Percentiles rank a stretch among this genome's conserved stretches.
These are phyloP conservation scores for Pygmarrhopalites habei DNA, from an alignment of 1,140 invertebrate species.

Conservation along the genomic window DNA sequence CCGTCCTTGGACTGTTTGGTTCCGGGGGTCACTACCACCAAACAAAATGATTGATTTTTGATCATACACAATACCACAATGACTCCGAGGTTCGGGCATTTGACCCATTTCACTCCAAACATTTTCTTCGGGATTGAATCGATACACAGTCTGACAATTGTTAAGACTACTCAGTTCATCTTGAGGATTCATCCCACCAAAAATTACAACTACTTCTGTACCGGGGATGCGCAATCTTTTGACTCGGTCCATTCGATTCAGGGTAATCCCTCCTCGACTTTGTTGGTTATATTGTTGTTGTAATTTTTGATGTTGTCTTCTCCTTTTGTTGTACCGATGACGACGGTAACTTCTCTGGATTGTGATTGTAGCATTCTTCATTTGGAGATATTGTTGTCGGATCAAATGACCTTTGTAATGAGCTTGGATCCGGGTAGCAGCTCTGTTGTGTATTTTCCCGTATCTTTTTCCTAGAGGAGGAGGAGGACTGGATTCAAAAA, in stretches of 20 bases:
- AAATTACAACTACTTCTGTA: not conserved
- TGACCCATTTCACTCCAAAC: not conserved
- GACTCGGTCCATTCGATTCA: too few species aligned
- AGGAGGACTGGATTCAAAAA: too few species aligned
- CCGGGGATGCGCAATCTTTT: not conserved
- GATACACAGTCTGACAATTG: not conserved
- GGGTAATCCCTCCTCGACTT: not conserved
- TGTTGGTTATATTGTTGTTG: not conserved
- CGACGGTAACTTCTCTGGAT: not conserved
- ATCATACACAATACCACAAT: not conserved
- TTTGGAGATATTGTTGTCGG: not conserved
- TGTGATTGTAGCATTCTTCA: not conserved
- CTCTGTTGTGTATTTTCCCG: too few species aligned
- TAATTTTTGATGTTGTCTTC: not conserved
- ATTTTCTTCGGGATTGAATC: not conserved
- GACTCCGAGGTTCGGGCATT: constrained; percentile 4
- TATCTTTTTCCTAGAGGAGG: too few species aligned
- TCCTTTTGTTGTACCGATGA: not conserved
- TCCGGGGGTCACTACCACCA: constrained; percentile 7
- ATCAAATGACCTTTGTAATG: not conserved
- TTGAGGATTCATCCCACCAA: constrained; percentile 2
- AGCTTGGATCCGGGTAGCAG: not conserved
- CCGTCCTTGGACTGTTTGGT: not conserved
- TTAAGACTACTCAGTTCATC: not conserved
- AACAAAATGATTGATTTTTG: not conserved